Evolutionary conservation across 2,888 invertebrate species (phyloP), one percentile per base, ranked within the genome.

Genomic region (Axea sp.): DNA sequence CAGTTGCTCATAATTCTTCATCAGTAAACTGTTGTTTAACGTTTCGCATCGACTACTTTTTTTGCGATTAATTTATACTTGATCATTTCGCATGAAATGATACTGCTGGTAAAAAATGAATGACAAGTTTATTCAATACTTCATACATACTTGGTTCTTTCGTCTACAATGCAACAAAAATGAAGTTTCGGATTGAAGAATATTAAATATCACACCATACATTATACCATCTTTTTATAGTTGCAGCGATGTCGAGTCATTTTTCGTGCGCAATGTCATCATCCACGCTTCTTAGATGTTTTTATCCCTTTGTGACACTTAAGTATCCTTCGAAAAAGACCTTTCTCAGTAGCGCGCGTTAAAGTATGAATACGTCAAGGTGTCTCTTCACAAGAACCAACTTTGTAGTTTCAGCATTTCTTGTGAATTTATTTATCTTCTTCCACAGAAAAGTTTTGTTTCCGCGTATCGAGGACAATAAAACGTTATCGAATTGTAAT

Each of bases 291-390:
- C 17, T 15, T 9, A 26, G 26, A 31, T 41, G 37, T 49, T 62
- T 49, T 45, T 19, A 30, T 47, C 59, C 31, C 47, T 53, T 60
- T 55, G 60, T 47, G 59, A 53, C 59, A 45, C 47, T 45, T 39
- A 57, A 45, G 47, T 62, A 79, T 82, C 80, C 78, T 78, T 57
- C 62, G 68, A 74, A 76, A 75, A 78, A 80, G 69, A 78, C 77
- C 73, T 65, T 71, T 79, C 76, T 71, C 75, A 78, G 76, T 79
- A 78, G 80, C 77, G 77, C 79, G 75, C 75, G 55, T 65, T 80
- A 78, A 79, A 74, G 59, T 67, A 67, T 51, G 64, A 65, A 72
- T 65, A 55, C 45, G 47, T 67, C 64, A 30, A 7, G 57, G 31
- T 53, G 41, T 67, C 43, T 65, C 33, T 60, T 62, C 73, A 68